Evolutionary conservation across 2,113 vertebrate genomes (phyloP).

Genomic region (Genyomyrus donnyi): DNA sequence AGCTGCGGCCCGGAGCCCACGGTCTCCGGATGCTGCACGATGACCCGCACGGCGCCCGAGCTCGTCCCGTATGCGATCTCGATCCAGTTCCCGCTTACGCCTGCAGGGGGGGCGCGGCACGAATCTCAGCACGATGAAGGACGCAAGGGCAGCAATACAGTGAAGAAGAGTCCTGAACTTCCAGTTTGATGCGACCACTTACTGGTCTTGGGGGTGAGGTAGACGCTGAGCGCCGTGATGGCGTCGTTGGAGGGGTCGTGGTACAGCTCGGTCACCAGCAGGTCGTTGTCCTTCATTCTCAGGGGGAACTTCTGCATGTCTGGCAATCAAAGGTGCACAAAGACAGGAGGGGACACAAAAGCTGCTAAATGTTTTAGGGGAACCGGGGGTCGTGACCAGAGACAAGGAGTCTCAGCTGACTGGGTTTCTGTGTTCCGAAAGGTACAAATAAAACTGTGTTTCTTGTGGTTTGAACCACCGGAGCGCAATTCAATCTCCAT

Average conservation of each 20-base stretch:
- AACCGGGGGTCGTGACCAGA: background rate
- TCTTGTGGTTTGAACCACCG: background rate
- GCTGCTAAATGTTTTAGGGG: background rate
- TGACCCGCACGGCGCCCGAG: conserved; percentile 88
- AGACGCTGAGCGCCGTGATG: conserved; percentile 92
- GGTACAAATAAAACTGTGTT: background rate
- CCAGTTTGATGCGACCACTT: conserved; percentile 40
- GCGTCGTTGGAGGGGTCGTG: conserved; percentile 94
- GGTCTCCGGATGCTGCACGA: conserved; percentile 92
- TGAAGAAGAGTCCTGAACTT: background rate
- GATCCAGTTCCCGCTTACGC: conserved; percentile 96
- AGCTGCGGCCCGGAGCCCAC: conserved; percentile 93
- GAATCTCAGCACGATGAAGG: background rate
- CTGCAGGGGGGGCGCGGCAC: conserved; percentile 44
- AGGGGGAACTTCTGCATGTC: conserved; percentile 98
- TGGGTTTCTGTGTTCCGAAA: background rate
- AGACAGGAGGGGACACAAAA: background rate
- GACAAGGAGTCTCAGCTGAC: background rate
- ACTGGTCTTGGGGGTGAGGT: conserved; percentile 98
- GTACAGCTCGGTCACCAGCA: conserved; percentile 91
- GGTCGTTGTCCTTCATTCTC: conserved; percentile 96
- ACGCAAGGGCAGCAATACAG: background rate
- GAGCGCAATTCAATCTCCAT: background rate
- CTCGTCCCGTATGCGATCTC: conserved; percentile 96
- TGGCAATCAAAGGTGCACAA: conserved; percentile 36